Percentiles rank a stretch among this genome's conserved stretches.
phyloP scores from a whole-genome alignment of 2,113 vertebrate species.

The Hippocampus abdominalis region DNA sequence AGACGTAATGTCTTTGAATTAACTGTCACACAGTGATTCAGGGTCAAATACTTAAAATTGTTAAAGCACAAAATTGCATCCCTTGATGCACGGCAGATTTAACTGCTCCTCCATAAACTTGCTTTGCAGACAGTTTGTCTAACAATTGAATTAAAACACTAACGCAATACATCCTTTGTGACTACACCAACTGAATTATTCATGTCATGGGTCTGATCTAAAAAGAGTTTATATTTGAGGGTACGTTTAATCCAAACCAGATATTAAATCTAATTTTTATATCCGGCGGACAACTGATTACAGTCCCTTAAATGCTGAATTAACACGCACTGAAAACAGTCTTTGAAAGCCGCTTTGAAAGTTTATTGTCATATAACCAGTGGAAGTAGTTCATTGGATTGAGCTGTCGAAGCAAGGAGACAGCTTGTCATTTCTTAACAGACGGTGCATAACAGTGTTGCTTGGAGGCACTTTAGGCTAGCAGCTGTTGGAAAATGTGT shows the following conservation, averaged over 20 bases:
- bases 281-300: constrained; percentile 27
- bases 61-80: constrained; percentile 17
- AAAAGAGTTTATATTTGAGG: constrained; percentile 31
- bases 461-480: constrained; percentile 61
- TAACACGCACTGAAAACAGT: constrained; percentile 25
- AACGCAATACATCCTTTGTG: constrained; percentile 22
- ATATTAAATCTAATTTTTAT: constrained; percentile 40
- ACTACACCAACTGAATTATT: constrained; percentile 39
- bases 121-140: constrained; percentile 29
- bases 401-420: constrained; percentile 55
- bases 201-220: constrained; percentile 18
- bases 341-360: constrained; percentile 41
- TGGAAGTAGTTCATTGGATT: constrained; percentile 55
- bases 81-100: constrained; percentile 29
- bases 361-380: constrained; percentile 47
- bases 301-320: constrained; percentile 29
- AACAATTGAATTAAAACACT: constrained; percentile 44
- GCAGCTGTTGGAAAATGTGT: constrained; percentile 65
- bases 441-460: constrained; percentile 53
- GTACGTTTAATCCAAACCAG: constrained; percentile 28
- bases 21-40: background rate
- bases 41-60: constrained; percentile 9
- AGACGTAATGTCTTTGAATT: background rate
- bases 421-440: constrained; percentile 64
- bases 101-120: constrained; percentile 25